Base-by-base conservation (phyloP, 53 echinoderm and acorn worm genomes). In the Arbacia lixula region DNA sequence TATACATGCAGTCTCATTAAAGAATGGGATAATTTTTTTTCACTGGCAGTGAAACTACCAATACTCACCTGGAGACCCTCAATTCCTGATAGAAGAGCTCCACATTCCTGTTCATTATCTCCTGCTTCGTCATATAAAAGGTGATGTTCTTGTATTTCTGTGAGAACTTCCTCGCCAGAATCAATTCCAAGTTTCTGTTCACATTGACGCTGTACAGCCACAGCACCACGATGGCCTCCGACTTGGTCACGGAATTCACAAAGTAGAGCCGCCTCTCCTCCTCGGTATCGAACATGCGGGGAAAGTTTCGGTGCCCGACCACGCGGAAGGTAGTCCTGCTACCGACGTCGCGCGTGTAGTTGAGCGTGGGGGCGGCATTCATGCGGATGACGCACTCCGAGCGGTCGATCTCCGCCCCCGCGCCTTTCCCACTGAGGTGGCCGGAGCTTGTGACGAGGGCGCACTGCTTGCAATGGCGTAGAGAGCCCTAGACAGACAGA, bases 371-470 rank as follows among this genome's bases (percentile, higher is more conserved):
- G 82, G 95, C 95, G 85, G 91, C 95, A 52, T 95, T 95, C 95
- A 95, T 95, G 14, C 95, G 95, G 36, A 95, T 95, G 34, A 95
- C 86, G 51, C 95, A 95, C 72, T 95, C 92, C 3, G 92, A 67
- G 2, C 36, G 55, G 86, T 92, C 92, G 28, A 95, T 95, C 67
- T 87, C 90, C 26, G 71, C 39, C 12, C 95, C 95, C 26, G 92
- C 92, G 6, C 87, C 73, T 63, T 90, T 92, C 6, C 95, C 95
- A 17, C 92, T 53, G 24, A 95, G 90, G 43, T 95, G 95, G 3
- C 95, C 95, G 24, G 95, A 95, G 66, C 95, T 95, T n/a, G 95
- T 95, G 36, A 95, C 95, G 1, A 95, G 74, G 51, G 95, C 95
- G 71, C 95, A 95, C 16, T 85, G 65, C 25, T 54, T 68, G 78